These are phyloP conservation scores for Etheostoma cragini DNA, from an alignment of 2,113 vertebrate species.

Conservation along the genomic window DNA sequence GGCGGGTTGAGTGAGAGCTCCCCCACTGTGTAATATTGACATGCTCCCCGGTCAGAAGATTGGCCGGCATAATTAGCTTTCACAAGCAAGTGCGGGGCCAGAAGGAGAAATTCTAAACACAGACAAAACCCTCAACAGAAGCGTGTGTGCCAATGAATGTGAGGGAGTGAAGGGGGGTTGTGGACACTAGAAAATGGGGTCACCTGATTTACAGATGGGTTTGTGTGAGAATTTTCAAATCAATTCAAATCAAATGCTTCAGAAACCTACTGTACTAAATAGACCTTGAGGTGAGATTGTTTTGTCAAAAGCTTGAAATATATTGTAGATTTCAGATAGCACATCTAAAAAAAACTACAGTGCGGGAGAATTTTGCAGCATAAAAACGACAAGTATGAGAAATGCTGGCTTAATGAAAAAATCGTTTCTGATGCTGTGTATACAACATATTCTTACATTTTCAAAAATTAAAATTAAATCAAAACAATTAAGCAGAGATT, in stretches of 20 bases:
- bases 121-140: slow-evolving; percentile 45
- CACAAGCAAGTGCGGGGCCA: slow-evolving; percentile 5
- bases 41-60: slow-evolving; percentile 73
- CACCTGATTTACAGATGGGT: neutral
- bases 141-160: slow-evolving; percentile 13
- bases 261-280: neutral
- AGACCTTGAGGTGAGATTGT: neutral
- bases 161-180: neutral
- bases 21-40: slow-evolving; percentile 77
- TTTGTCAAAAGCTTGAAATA: neutral
- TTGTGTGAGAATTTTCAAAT: neutral
- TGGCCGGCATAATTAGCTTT: slow-evolving; percentile 76
- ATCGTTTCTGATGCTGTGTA: neutral
- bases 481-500: neutral
- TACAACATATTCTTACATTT: neutral
- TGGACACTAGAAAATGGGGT: neutral
- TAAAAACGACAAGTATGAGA: neutral
- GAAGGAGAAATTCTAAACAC: slow-evolving; percentile 55
- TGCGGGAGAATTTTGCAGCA: neutral
- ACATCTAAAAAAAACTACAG: neutral
- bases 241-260: neutral
- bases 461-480: neutral
- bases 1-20: slow-evolving; percentile 56
- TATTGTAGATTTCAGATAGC: neutral
- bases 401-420: neutral